phyloP scores from a whole-genome alignment of 2,797 vertebrate genomes.

The Pterois miles region DNA sequence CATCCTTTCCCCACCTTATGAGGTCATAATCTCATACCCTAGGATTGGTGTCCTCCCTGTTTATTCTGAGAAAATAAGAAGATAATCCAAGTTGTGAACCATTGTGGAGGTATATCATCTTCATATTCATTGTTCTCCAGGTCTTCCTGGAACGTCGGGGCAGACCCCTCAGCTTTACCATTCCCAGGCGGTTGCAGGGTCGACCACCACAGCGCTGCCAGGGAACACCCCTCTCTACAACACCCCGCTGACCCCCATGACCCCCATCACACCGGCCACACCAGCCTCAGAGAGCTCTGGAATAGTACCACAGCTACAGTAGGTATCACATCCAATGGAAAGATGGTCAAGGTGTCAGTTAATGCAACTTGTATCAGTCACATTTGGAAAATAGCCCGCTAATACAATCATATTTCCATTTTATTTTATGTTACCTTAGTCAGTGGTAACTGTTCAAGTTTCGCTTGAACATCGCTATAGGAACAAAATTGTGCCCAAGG shows the following conservation, averaged over 20 bases:
- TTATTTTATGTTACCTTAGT: neutral
- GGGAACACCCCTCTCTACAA: conserved; percentile 93
- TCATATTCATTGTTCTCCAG: conserved; percentile 33
- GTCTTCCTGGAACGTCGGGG: conserved; percentile 86
- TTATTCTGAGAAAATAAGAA: neutral
- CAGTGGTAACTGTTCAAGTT: neutral
- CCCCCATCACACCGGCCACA: conserved; percentile 95
- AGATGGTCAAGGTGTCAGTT: neutral
- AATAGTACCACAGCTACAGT: conserved; percentile 98
- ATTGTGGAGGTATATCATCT: neutral
- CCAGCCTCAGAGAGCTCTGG: conserved; percentile 98
- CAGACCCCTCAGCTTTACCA: conserved; percentile 97
- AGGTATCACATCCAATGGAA: conserved; percentile 68
- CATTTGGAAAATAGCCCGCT: neutral
- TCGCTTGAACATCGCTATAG: neutral
- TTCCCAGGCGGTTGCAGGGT: conserved; percentile 88
- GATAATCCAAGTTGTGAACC: neutral
- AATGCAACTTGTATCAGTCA: neutral
- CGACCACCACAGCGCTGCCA: conserved; percentile 93
- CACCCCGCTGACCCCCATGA: conserved; percentile 94
- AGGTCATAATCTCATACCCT: neutral
- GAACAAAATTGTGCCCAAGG: neutral
- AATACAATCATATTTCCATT: neutral
- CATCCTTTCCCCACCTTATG: neutral
- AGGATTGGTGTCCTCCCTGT: neutral